These are phyloP conservation scores for Bombyx mandarina DNA, from an alignment of 1,140 invertebrate species.

Conservation along the genomic window DNA sequence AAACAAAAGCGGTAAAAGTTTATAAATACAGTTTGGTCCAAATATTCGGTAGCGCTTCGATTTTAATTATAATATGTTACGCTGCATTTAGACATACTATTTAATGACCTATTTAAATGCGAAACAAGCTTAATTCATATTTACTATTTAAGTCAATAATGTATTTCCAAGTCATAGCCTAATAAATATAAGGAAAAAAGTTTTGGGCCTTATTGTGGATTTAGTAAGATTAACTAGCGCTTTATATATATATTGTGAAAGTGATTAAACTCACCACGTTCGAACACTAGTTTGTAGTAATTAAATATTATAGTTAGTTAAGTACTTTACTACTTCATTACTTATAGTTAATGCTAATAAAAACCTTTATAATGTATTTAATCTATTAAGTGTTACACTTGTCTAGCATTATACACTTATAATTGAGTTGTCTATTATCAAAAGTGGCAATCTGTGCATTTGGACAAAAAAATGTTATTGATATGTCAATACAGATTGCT, in stretches of 20 bases:
- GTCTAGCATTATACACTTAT: not conserved
- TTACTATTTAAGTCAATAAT: not conserved
- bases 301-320: constrained; percentile 6
- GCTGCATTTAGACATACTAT: constrained; percentile 1
- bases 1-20: too few species aligned
- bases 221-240: constrained; percentile 8
- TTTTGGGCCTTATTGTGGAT: constrained; percentile 31
- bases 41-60: too few species aligned
- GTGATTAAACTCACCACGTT: constrained; percentile 66
- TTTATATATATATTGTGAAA: constrained; percentile 18
- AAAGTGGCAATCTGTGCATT: too few species aligned
- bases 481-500: too few species aligned
- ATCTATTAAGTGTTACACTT: not conserved
- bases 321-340: not conserved
- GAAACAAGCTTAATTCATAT: constrained; percentile 9
- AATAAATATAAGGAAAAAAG: constrained; percentile 3
- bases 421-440: too few species aligned
- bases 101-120: constrained; percentile 7
- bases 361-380: not conserved
- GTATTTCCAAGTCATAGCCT: constrained; percentile 11
- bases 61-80: not conserved
- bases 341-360: too few species aligned
- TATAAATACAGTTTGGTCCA: too few species aligned
- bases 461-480: too few species aligned
- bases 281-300: constrained; percentile 29